phyloP scores from a whole-genome alignment of 2,797 vertebrate genomes.

The Anisognathus igniventris region DNA sequence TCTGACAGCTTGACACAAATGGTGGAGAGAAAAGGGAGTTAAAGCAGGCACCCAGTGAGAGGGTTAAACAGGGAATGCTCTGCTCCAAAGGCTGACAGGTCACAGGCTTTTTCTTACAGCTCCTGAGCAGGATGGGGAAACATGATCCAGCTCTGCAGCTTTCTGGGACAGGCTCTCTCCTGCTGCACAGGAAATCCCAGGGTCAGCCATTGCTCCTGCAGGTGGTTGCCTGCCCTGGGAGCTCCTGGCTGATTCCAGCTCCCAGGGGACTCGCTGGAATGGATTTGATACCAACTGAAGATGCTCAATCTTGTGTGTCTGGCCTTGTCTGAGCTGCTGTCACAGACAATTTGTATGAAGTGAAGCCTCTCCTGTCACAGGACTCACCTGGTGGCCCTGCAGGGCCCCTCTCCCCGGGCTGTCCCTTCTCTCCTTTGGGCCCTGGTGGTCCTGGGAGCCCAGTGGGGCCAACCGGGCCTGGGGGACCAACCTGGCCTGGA shows the following conservation, averaged over 20 bases:
- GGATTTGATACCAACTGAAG: background rate
- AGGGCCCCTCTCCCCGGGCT: conserved; percentile 77
- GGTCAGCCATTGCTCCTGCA: background rate
- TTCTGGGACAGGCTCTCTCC: background rate
- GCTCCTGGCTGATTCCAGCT: background rate
- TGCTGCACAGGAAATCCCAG: background rate
- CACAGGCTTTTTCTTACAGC: background rate
- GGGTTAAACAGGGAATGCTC: background rate
- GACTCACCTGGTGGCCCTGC: conserved; percentile 78
- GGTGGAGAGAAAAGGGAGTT: background rate
- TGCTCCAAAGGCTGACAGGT: background rate
- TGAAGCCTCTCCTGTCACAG: background rate
- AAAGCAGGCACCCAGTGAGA: background rate
- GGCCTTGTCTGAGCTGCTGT: background rate
- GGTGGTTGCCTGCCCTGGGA: background rate
- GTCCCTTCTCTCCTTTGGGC: conserved; percentile 80
- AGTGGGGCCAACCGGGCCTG: conserved; percentile 70
- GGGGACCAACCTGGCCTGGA: conserved; percentile 79
- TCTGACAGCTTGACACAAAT: background rate
- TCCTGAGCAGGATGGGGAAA: conserved; percentile 1
- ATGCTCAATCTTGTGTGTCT: background rate
- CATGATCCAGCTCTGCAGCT: background rate
- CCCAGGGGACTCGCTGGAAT: background rate
- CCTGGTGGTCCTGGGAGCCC: conserved; percentile 77
- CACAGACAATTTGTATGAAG: background rate